Evolutionary conservation across 2,797 vertebrate genomes (phyloP).

Genomic region (Columba guinea): DNA sequence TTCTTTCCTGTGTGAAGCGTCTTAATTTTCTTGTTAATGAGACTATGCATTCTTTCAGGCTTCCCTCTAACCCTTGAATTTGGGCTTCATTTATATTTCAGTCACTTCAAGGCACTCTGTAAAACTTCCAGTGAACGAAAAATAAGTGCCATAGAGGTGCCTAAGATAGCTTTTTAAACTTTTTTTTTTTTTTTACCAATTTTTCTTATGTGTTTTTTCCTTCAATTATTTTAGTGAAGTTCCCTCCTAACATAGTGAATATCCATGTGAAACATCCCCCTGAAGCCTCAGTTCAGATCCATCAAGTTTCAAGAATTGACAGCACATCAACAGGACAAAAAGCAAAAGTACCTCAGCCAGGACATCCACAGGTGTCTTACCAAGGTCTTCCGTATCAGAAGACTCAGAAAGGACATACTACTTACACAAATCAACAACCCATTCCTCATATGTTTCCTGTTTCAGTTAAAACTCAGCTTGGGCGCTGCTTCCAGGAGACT

Average conservation of each 20-base stretch:
- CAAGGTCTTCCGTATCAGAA: slow-evolving; percentile 88
- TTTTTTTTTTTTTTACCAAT: not conserved
- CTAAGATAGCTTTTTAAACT: not conserved
- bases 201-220: slow-evolving; percentile 42
- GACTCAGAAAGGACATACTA: slow-evolving; percentile 81
- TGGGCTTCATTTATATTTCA: not conserved
- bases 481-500: slow-evolving; percentile 98
- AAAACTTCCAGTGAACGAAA: not conserved
- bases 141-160: not conserved
- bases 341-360: slow-evolving; percentile 79
- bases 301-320: slow-evolving; percentile 95
- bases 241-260: slow-evolving; percentile 91
- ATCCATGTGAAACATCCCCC: slow-evolving; percentile 98
- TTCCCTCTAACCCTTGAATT: not conserved
- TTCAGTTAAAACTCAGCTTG: slow-evolving; percentile 89
- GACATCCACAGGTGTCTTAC: slow-evolving; percentile 82
- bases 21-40: slow-evolving; percentile 7
- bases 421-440: slow-evolving; percentile 87
- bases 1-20: slow-evolving; percentile 9
- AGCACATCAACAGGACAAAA: slow-evolving; percentile 82
- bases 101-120: not conserved
- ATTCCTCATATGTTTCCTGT: slow-evolving; percentile 87
- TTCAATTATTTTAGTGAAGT: slow-evolving; percentile 82
- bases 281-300: slow-evolving; percentile 96
- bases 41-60: not conserved